A percentile compares a stretch with the other conserved stretches of the same genome.
Conservation (phyloP, 2,797 vertebrate genomes). For the Ciconia nigra region DNA sequence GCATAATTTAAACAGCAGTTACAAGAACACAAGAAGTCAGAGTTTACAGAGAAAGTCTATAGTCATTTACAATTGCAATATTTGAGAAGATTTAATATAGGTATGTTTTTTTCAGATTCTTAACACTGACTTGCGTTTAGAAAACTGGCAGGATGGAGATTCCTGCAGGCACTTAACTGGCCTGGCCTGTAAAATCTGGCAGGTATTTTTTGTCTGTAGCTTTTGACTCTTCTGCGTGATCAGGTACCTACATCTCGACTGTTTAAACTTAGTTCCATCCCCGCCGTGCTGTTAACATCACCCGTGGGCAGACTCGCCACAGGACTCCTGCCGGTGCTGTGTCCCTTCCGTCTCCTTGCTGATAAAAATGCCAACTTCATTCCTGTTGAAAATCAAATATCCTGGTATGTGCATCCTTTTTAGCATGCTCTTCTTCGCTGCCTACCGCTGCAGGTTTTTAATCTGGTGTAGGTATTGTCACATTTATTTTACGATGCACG, state of each 20-base stretch:
- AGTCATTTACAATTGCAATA: background rate
- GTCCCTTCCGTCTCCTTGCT: background rate
- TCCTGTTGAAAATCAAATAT: background rate
- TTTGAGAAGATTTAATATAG: background rate
- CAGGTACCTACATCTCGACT: background rate
- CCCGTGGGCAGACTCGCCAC: background rate
- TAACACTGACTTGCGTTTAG: background rate
- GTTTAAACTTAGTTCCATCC: background rate
- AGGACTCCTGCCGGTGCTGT: background rate
- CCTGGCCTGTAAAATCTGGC: background rate
- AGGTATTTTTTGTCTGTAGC: background rate
- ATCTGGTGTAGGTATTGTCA: background rate
- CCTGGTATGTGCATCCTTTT: background rate
- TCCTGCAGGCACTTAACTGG: background rate
- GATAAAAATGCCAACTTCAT: background rate
- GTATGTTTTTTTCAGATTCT: background rate
- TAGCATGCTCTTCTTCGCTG: background rate
- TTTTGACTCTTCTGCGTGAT: background rate
- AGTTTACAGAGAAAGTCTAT: background rate
- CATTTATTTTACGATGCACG: background rate
- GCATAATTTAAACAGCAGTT: background rate
- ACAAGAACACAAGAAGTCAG: background rate
- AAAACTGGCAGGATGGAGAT: background rate
- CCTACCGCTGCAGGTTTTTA: background rate
- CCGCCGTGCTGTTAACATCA: background rate